Evolutionary conservation across 2,113 vertebrate genomes (phyloP).

Genomic region (Dicerorhinus sumatrensis): DNA sequence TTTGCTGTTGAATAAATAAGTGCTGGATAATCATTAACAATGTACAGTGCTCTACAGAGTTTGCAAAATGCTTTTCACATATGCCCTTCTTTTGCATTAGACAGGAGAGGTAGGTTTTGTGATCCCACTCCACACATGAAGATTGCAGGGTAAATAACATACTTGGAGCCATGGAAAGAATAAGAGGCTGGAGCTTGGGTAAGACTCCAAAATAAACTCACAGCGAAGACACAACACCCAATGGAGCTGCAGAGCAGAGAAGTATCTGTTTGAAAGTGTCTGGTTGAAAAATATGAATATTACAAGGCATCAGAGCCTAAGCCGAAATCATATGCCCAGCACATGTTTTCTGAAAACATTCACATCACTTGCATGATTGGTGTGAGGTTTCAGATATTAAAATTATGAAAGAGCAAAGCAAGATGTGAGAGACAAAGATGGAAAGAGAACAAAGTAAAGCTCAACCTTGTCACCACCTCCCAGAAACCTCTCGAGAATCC

Average conservation of each 20-base stretch:
- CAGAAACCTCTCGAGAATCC: conserved; percentile 65
- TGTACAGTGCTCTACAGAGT: neutral
- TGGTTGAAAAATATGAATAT: conserved; percentile 48
- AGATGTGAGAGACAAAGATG: conserved; percentile 78
- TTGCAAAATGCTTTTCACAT: neutral
- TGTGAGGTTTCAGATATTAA: conserved; percentile 81
- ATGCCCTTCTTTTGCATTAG: neutral
- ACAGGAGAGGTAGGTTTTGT: neutral
- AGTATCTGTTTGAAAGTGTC: conserved; percentile 29
- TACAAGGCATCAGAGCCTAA: conserved; percentile 47
- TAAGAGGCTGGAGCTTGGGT: conserved; percentile 12
- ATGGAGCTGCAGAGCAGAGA: neutral
- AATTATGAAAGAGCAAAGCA: conserved; percentile 80
- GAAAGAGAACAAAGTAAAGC: conserved; percentile 82
- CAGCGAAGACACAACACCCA: conserved; percentile 7
- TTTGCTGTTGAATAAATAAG: neutral
- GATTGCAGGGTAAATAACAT: neutral
- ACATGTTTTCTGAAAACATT: conserved; percentile 80
- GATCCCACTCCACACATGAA: neutral
- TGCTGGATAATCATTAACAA: neutral
- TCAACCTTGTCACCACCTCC: conserved; percentile 70
- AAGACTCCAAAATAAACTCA: conserved; percentile 50
- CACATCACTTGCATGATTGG: conserved; percentile 63
- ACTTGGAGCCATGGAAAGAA: neutral
- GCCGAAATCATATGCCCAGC: conserved; percentile 75